Conservation (phyloP, 2,113 vertebrate species). For the Eupsittula cactorum region DNA sequence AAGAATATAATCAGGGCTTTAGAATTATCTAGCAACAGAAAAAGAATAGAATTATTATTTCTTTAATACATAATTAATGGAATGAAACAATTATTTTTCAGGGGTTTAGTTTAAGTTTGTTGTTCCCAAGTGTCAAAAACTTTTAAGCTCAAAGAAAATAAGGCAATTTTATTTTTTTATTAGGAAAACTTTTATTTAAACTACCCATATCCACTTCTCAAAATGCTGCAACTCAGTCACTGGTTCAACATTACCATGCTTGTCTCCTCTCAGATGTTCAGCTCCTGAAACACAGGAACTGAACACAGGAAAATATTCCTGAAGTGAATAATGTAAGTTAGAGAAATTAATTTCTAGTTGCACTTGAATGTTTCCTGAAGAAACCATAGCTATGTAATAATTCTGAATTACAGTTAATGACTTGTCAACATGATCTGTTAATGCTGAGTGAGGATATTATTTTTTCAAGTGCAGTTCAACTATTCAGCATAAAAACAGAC, state of each 20-base stretch:
- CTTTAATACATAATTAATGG: not conserved
- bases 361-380: not conserved
- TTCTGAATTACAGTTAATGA: not conserved
- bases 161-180: not conserved
- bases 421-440: not conserved
- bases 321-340: not conserved
- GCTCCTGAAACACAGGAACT: not conserved
- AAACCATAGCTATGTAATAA: not conserved
- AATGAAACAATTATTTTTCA: not conserved
- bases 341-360: not conserved
- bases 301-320: not conserved
- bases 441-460: not conserved
- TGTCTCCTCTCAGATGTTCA: not conserved
- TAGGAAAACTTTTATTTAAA: not conserved
- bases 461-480: not conserved
- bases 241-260: not conserved
- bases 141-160: not conserved
- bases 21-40: slow-evolving; percentile 81
- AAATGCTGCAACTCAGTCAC: not conserved
- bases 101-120: not conserved
- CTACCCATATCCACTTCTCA: not conserved
- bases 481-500: not conserved
- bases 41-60: not conserved
- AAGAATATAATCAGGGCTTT: slow-evolving; percentile 86
- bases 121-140: not conserved